These are phyloP conservation scores for Heliopora coerulea DNA, from an alignment of 92 coral and sea anemone genomes.

Conservation along the genomic window DNA sequence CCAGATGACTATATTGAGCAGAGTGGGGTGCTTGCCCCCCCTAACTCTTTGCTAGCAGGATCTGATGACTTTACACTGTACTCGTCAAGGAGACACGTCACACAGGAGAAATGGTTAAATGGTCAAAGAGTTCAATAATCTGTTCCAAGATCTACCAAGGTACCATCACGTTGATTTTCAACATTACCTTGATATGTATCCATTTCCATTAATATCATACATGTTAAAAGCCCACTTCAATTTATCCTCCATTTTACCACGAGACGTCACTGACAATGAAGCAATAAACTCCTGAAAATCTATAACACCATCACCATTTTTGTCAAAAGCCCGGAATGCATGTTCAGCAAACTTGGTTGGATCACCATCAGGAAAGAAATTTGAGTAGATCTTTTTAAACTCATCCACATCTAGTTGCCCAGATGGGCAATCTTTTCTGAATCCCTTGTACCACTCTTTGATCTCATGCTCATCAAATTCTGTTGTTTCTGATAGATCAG, in stretches of 20 bases:
- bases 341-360: constrained; percentile 82
- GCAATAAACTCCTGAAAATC: constrained; percentile 37
- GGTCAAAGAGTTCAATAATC: too few relatives aligned
- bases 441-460: constrained; percentile 89
- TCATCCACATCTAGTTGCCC: constrained; percentile 72
- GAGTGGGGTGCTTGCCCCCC: too few relatives aligned
- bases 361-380: constrained; percentile 86
- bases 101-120: too few relatives aligned
- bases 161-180: too few relatives aligned
- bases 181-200: constrained; percentile 28
- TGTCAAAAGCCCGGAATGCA: constrained; percentile 89
- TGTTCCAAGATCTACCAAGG: too few relatives aligned
- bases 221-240: constrained; percentile 39
- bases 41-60: too few relatives aligned
- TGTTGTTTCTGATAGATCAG: constrained; percentile 73
- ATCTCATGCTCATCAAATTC: constrained; percentile 76
- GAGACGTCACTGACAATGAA: constrained; percentile 37
- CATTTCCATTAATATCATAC: constrained; percentile 43
- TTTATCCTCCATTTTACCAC: constrained; percentile 32
- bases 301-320: constrained; percentile 70
- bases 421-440: constrained; percentile 86
- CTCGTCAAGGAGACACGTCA: too few relatives aligned
- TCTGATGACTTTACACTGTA: too few relatives aligned
- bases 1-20: too few relatives aligned
- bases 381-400: constrained; percentile 78